phyloP scores from a whole-genome alignment of 2,113 vertebrate genomes.

The Alouatta palliata region DNA sequence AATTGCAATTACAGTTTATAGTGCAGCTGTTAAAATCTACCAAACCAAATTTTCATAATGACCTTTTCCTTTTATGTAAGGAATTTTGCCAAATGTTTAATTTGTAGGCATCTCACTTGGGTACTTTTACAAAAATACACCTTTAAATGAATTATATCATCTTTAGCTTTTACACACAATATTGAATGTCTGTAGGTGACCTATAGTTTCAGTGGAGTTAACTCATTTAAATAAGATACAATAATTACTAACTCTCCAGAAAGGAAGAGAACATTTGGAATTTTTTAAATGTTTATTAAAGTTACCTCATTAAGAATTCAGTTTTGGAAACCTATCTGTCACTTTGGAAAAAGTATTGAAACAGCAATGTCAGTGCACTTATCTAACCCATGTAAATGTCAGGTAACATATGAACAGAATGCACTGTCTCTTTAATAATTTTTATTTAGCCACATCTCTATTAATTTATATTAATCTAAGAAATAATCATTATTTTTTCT shows the following conservation, averaged over 20 bases:
- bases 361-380: neutral
- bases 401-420: neutral
- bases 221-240: constrained; percentile 44
- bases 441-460: neutral
- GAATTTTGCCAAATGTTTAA: constrained; percentile 36
- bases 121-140: neutral
- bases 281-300: neutral
- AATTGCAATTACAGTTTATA: constrained; percentile 70
- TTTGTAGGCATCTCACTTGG: constrained; percentile 39
- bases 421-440: neutral
- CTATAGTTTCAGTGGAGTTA: neutral
- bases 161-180: neutral
- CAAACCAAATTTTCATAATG: constrained; percentile 34
- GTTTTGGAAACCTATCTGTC: constrained; percentile 26
- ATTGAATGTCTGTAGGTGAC: neutral
- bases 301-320: constrained; percentile 55
- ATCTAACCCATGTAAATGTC: neutral
- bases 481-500: neutral
- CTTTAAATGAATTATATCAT: constrained; percentile 39
- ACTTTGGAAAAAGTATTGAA: constrained; percentile 6
- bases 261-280: constrained; percentile 53
- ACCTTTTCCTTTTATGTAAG: neutral
- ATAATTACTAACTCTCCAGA: neutral
- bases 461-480: neutral
- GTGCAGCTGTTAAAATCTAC: constrained; percentile 54